These are phyloP conservation scores for Drosophila lowei DNA, from an alignment of 1,140 invertebrate genomes.

Conservation along the genomic window DNA sequence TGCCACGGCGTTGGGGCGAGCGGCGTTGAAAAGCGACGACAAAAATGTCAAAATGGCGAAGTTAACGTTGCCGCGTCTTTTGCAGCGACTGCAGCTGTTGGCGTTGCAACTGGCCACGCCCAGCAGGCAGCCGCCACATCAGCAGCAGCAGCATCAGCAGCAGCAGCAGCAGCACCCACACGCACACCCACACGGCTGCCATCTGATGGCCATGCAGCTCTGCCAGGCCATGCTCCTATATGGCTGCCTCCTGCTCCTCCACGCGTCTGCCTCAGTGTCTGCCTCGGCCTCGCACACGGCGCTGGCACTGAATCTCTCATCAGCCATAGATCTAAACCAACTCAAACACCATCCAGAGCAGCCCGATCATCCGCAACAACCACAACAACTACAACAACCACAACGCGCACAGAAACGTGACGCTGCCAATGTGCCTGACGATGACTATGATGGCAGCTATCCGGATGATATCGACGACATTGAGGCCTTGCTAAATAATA, in stretches of 20 bases:
- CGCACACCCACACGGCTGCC: conserved; percentile 44
- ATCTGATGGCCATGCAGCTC: conserved; percentile 61
- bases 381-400: conserved; percentile 13
- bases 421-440: conserved; percentile 79
- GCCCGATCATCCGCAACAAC: conserved; percentile 6
- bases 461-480: conserved; percentile 79
- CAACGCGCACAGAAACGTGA: conserved; percentile 59
- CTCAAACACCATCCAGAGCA: conserved; percentile 9
- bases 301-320: conserved; percentile 15
- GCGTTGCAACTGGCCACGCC: conserved; percentile 53
- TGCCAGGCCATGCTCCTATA: conserved; percentile 71
- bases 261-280: conserved; percentile 59
- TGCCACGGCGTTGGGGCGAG: conserved; percentile 51
- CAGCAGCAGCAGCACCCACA: conserved; percentile 40
- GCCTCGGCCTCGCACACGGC: conserved; percentile 34
- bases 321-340: conserved; percentile 9
- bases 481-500: conserved; percentile 81
- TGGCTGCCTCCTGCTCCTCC: conserved; percentile 69
- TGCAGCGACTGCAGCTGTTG: conserved; percentile 67
- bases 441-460: conserved; percentile 80
- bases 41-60: conserved; percentile 74
- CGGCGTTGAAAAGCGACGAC: conserved; percentile 25
- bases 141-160: conserved; percentile 33
- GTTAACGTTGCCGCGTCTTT: conserved; percentile 71
- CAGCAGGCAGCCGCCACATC: conserved; percentile 42